Percentiles rank a stretch among this genome's conserved stretches.
These are phyloP conservation scores for Osmerus eperlanus DNA, from an alignment of 2,113 vertebrate genomes.

Conservation along the genomic window DNA sequence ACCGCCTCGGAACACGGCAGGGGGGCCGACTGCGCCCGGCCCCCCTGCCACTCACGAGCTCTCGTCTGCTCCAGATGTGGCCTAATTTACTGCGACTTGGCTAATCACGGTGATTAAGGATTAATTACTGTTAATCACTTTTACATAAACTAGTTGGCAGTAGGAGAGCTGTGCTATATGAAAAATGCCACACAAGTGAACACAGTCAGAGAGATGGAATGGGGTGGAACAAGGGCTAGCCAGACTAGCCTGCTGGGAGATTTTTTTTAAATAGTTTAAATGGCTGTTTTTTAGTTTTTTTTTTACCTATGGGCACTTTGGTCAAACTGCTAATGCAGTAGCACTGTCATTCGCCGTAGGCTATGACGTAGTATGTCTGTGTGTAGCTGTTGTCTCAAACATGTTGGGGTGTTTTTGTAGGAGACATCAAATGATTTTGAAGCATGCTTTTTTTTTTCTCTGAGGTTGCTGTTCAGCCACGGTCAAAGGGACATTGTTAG, in stretches of 20 bases:
- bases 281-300: neutral
- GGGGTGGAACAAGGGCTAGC: conserved; percentile 19
- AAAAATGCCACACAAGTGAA: conserved; percentile 82
- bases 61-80: conserved; percentile 98
- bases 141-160: conserved; percentile 99
- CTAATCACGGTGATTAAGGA: conserved; percentile 99
- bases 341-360: neutral
- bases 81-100: conserved; percentile 99
- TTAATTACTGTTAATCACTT: conserved; percentile 99
- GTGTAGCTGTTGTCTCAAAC: neutral
- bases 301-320: conserved; percentile 24
- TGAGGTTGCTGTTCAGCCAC: conserved; percentile 8
- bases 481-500: conserved; percentile 33
- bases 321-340: neutral
- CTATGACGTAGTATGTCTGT: neutral
- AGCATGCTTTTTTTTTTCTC: neutral
- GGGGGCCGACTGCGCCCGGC: conserved; percentile 63
- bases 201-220: conserved; percentile 49
- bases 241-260: neutral
- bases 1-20: conserved; percentile 67
- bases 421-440: neutral
- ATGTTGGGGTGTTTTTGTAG: neutral
- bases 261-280: conserved; percentile 15
- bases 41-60: conserved; percentile 73
- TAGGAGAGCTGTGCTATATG: conserved; percentile 89